Evolutionary conservation across 2,888 invertebrate species (phyloP).

Genomic region (Phoronis australis): DNA sequence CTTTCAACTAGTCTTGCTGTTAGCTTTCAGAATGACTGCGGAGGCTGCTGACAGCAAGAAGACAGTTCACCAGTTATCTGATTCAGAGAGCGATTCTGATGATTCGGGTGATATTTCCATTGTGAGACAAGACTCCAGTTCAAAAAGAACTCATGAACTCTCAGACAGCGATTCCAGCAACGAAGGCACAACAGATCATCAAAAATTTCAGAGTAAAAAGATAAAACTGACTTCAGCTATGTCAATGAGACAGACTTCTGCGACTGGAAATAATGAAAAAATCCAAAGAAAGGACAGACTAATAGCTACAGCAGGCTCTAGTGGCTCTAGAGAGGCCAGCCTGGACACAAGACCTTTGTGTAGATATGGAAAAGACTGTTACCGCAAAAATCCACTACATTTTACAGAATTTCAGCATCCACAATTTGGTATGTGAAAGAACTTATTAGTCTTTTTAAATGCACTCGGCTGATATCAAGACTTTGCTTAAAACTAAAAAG

Average conservation of each 20-base stretch:
- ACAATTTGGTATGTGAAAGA: slow-evolving; percentile 17
- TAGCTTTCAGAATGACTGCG: no score
- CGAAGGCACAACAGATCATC: background rate
- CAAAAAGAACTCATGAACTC: slow-evolving; percentile 24
- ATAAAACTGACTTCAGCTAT: background rate
- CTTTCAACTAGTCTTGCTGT: no score
- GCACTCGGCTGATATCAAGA: no score
- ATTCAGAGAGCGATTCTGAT: no score
- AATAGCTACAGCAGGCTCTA: background rate
- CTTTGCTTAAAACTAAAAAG: no score
- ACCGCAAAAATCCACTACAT: slow-evolving; percentile 77
- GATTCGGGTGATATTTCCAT: no score
- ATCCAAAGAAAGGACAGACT: background rate
- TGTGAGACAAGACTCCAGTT: no score
- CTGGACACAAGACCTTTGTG: slow-evolving; percentile 55
- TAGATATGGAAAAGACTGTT: slow-evolving; percentile 73
- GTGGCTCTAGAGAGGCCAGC: background rate
- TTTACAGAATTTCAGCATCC: slow-evolving; percentile 75
- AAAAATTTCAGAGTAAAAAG: background rate
- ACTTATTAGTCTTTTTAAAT: no score
- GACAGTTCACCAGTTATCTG: no score
- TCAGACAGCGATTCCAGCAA: slow-evolving; percentile 21
- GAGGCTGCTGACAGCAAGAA: no score
- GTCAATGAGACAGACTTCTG: background rate
- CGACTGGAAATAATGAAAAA: background rate